Evolutionary conservation across 2,888 invertebrate genomes (phyloP).

Genomic region (Chironomus riparius): DNA sequence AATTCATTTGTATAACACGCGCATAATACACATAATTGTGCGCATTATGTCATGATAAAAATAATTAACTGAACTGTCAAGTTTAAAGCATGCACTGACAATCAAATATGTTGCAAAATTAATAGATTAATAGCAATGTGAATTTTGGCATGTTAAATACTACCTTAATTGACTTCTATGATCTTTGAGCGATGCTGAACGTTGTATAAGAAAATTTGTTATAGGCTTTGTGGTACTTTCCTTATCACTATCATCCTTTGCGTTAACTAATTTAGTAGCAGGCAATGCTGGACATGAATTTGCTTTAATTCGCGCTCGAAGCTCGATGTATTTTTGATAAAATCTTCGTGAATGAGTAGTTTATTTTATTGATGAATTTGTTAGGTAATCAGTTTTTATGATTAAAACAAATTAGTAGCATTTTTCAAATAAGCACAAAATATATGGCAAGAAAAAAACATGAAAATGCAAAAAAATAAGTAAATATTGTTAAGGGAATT

Average conservation of each 20-base stretch:
- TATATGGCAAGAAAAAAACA: constrained; percentile 27
- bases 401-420: constrained; percentile 11
- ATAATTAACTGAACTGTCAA: too few species aligned
- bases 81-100: background rate
- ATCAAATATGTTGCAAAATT: background rate
- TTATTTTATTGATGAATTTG: constrained; percentile 18
- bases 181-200: constrained; percentile 53
- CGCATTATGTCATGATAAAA: too few species aligned
- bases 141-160: constrained; percentile 12
- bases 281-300: constrained; percentile 69
- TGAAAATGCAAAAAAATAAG: constrained; percentile 26
- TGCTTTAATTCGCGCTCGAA: constrained; percentile 81
- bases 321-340: constrained; percentile 80
- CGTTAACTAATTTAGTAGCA: constrained; percentile 47
- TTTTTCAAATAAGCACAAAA: constrained; percentile 27
- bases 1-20: too few species aligned
- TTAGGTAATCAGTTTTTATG: constrained; percentile 24
- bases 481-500: constrained; percentile 11
- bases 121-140: background rate
- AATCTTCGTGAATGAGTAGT: constrained; percentile 50
- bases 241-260: constrained; percentile 33
- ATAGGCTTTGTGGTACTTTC: constrained; percentile 39
- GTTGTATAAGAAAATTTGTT: constrained; percentile 47
- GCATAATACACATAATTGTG: too few species aligned
- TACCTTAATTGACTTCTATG: constrained; percentile 42